These are phyloP conservation scores for Seriola quinqueradiata DNA, from an alignment of 2,113 vertebrate genomes.

Conservation along the genomic window DNA sequence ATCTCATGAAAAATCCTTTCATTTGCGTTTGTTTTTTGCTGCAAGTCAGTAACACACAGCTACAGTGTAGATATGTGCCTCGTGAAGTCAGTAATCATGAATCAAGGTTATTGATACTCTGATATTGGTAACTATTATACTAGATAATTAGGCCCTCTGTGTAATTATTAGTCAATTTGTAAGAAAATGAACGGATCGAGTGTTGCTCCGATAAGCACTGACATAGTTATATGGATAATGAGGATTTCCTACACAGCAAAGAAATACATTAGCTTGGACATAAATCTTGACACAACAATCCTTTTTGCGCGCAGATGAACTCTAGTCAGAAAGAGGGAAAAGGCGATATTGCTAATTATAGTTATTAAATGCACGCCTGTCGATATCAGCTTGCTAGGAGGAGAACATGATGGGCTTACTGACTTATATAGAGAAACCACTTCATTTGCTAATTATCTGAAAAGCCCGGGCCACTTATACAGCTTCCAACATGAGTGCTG, in stretches of 20 bases:
- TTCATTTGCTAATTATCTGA: constrained; percentile 78
- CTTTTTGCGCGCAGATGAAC: constrained; percentile 58
- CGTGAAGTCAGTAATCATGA: background rate
- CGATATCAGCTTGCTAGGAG: constrained; percentile 62
- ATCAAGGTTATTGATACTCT: constrained; percentile 38
- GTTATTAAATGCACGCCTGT: constrained; percentile 72
- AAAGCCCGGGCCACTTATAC: constrained; percentile 52
- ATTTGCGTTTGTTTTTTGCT: constrained; percentile 2
- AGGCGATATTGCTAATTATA: constrained; percentile 70
- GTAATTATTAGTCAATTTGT: constrained; percentile 38
- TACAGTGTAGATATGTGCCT: background rate
- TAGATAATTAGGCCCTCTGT: constrained; percentile 43
- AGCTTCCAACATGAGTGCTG: constrained; percentile 40
- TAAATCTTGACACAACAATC: constrained; percentile 66
- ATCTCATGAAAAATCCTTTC: background rate
- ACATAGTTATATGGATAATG: constrained; percentile 54
- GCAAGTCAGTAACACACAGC: background rate
- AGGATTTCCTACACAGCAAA: constrained; percentile 48
- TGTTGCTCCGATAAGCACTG: constrained; percentile 37
- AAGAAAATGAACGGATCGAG: constrained; percentile 27
- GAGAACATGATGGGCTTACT: constrained; percentile 57
- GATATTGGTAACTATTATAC: constrained; percentile 36
- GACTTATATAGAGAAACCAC: constrained; percentile 67
- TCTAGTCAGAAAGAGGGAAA: constrained; percentile 61
- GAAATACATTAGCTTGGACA: constrained; percentile 61